Conservation (phyloP, 1,140 invertebrate genomes). For the Brachionus plicatilis region DNA sequence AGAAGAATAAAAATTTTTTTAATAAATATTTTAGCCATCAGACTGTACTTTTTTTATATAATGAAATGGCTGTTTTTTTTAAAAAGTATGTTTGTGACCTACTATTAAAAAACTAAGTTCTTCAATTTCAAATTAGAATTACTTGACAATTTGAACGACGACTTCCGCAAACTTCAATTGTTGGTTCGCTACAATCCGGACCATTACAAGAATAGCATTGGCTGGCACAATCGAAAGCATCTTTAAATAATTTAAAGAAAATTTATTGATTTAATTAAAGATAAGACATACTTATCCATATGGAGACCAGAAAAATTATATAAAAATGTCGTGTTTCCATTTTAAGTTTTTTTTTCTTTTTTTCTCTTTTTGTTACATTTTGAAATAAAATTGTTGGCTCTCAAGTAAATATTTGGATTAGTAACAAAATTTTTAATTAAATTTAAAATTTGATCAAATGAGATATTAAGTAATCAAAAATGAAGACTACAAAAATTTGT, state of each 20-base stretch:
- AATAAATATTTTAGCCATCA: background rate
- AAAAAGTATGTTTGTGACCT: too few species aligned
- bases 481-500: background rate
- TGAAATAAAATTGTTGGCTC: background rate
- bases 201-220: slow-evolving; percentile 2
- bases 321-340: background rate
- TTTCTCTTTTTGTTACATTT: background rate
- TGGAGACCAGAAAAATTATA: background rate
- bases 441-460: background rate
- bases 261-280: background rate
- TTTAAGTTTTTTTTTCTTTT: background rate
- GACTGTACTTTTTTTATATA: too few species aligned
- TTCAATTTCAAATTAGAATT: background rate
- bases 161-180: background rate
- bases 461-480: background rate
- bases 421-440: background rate
- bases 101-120: background rate
- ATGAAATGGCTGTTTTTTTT: too few species aligned
- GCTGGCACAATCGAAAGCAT: background rate
- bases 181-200: background rate
- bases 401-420: background rate
- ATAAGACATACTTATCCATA: background rate
- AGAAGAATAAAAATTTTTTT: too few species aligned
- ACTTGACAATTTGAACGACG: background rate
- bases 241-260: background rate